phyloP scores from a whole-genome alignment of 2,888 invertebrate species.

The Dione vanillae region DNA sequence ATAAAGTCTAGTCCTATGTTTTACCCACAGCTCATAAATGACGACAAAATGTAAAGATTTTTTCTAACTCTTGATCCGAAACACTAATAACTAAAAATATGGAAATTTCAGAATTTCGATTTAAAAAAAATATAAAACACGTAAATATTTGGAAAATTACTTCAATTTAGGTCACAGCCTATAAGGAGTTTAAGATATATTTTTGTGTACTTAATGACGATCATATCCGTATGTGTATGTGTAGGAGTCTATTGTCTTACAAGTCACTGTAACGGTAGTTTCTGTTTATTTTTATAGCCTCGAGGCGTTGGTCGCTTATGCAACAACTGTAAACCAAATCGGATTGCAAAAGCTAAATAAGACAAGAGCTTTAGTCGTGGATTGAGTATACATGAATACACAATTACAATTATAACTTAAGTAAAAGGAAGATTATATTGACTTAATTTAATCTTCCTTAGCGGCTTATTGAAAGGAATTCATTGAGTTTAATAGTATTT shows the following conservation, averaged over 20 bases:
- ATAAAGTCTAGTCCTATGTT: too few relatives aligned
- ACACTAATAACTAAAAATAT: background rate
- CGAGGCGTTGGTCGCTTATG: constrained; percentile 29
- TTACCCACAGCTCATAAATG: too few relatives aligned
- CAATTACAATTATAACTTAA: background rate
- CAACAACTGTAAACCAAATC: constrained; percentile 30
- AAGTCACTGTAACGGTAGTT: constrained; percentile 32
- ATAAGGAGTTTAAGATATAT: constrained; percentile 25
- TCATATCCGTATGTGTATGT: constrained; percentile 14
- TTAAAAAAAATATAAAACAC: background rate
- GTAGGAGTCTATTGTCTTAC: constrained; percentile 40
- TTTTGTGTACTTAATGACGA: constrained; percentile 8
- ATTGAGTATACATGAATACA: constrained; percentile 5
- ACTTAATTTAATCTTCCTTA: background rate
- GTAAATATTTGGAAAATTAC: background rate
- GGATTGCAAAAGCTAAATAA: constrained; percentile 31
- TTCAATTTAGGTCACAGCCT: background rate
- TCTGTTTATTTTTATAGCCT: constrained; percentile 25
- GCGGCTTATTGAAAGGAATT: background rate
- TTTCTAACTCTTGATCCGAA: too few relatives aligned
- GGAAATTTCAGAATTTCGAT: background rate
- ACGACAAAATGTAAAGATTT: too few relatives aligned
- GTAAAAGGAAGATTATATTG: background rate
- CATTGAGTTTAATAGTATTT: background rate
- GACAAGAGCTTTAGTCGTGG: constrained; percentile 28